Base-by-base conservation (phyloP, 2,113 vertebrate genomes). In the Puma concolor region DNA sequence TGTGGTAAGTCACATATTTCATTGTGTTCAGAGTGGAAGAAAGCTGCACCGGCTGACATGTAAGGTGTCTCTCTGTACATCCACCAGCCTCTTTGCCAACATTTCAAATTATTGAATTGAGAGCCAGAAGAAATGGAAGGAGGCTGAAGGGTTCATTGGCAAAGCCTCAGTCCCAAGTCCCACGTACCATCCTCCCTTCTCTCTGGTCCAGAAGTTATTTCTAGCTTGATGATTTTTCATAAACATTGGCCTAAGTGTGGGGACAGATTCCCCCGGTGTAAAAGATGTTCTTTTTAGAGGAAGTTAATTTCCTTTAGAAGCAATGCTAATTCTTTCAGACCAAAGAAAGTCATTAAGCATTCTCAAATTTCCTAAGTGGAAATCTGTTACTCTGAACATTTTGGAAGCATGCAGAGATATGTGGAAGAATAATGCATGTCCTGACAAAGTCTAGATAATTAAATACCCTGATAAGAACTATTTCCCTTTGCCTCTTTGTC, bases 401-500 rank as follows among this genome's bases (percentile, higher is more conserved):
- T 81, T 72, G 54, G 48, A 88, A 93, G 29, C 29, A 57, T 60
- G 72, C 27, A 33, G 50, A 81, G 71, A 36, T 44, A 74, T n/a
- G 27, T 82, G 27, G 79, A 64, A 41, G 64, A 84, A 71, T 80
- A 81, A 81, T 50, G 84, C 92, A 74, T 57, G 14, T 57, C 38
- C 64, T 88, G 29, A 15, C 44, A 86, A 38, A 92, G 27, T 86
- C 44, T 81, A 57, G 88, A 85, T 96, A 48, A 94, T 77, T 93
- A 71, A 50, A 69, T 64, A 31, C 38, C 88, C 74, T 16, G 10
- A 12, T 38, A 63, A 94, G 27, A 95, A 63, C n/a, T 74, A 10
- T 88, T 89, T 10, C 23, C 60, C 41, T 63, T 90, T 63, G 44
- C 16, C 14, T 79, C 2, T 74, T 87, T 64, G 33, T 92, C 5